These are phyloP conservation scores for Alcis repandata DNA, from an alignment of 2,888 invertebrate genomes.

Conservation along the genomic window DNA sequence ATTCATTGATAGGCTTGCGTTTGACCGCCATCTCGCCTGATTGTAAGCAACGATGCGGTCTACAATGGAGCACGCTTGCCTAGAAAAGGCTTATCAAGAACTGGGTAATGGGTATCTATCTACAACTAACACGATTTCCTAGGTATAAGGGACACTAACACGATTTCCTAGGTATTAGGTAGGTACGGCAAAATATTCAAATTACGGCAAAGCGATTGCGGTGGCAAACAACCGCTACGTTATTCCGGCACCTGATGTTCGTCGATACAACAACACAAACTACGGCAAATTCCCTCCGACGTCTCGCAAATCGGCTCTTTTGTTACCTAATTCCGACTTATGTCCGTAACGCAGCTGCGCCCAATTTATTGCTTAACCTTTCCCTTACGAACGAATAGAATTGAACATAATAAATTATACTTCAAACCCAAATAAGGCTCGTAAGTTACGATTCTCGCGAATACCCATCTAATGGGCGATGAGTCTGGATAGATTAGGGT, in stretches of 20 bases:
- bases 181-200: conserved; percentile 7
- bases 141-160: too few relatives aligned
- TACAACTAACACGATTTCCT: too few relatives aligned
- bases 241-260: conserved; percentile 17
- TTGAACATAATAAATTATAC: conserved; percentile 86
- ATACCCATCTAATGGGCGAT: conserved; percentile 77
- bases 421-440: conserved; percentile 83
- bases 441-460: conserved; percentile 77
- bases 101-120: too few relatives aligned
- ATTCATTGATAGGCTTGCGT: too few relatives aligned
- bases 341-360: conserved; percentile 81
- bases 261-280: conserved; percentile 32
- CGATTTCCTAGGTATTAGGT: neutral
- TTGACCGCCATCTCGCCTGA: too few relatives aligned
- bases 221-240: conserved; percentile 6
- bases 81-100: too few relatives aligned
- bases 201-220: conserved; percentile 12
- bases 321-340: conserved; percentile 82
- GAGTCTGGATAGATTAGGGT: conserved; percentile 75
- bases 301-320: conserved; percentile 78
- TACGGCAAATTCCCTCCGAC: conserved; percentile 46
- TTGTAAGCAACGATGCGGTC: too few relatives aligned
- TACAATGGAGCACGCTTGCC: too few relatives aligned
- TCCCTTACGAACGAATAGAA: conserved; percentile 76
- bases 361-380: conserved; percentile 83